A percentile compares a stretch with the other conserved stretches of the same genome.
Conservation (phyloP, 2,797 vertebrate species). For the Rhadinocentrus ornatus region DNA sequence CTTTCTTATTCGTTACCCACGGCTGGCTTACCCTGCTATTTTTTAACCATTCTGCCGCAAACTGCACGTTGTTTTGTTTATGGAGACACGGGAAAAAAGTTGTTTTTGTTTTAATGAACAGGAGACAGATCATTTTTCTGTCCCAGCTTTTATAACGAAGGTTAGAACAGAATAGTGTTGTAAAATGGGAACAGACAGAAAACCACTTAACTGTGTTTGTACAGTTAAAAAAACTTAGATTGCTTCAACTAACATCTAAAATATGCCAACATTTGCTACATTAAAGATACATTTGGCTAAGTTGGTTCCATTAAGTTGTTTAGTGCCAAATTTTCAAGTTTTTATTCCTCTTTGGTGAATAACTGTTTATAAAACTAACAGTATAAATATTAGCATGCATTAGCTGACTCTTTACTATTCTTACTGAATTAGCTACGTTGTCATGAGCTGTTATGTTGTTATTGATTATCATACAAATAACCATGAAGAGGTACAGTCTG, state of each 20-base stretch:
- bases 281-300: no score
- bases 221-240: no score
- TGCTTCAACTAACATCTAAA: no score
- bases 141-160: not conserved
- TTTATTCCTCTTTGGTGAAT: no score
- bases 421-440: no score
- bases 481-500: not conserved
- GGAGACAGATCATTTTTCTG: not conserved
- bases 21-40: no score
- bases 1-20: no score
- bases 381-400: no score
- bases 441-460: not conserved
- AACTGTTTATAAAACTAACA: not conserved
- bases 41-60: not conserved
- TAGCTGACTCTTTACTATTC: no score
- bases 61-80: not conserved
- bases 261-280: no score
- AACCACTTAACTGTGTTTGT: not conserved
- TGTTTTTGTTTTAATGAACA: not conserved
- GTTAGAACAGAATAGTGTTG: not conserved
- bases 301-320: no score
- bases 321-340: no score
- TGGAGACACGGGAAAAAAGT: not conserved
- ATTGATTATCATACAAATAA: not conserved
- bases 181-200: not conserved